A percentile compares a stretch with the other conserved stretches of the same genome.
These are phyloP conservation scores for Drosophila falleni DNA, from an alignment of 2,888 invertebrate species.

Conservation along the genomic window DNA sequence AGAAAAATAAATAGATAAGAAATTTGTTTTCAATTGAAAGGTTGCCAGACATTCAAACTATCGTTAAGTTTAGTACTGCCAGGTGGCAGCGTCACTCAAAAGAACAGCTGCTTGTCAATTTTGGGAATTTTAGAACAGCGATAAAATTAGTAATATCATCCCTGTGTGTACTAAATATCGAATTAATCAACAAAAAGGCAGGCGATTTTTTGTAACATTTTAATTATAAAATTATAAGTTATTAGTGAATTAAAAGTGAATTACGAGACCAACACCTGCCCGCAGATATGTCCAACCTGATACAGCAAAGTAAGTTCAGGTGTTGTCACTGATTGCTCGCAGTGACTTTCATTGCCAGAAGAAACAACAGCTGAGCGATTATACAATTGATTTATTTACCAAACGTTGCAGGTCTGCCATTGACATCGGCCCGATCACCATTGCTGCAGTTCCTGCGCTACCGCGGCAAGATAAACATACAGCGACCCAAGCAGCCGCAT, in stretches of 20 bases:
- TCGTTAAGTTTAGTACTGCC: too few relatives aligned
- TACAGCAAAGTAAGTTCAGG: conserved; percentile 49
- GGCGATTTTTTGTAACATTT: neutral
- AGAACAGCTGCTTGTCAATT: too few relatives aligned
- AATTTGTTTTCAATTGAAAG: too few relatives aligned
- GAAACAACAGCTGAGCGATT: conserved; percentile 33
- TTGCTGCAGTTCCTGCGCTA: conserved; percentile 88
- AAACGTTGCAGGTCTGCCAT: conserved; percentile 48
- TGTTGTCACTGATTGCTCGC: too few relatives aligned
- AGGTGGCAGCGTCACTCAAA: too few relatives aligned
- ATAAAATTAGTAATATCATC: too few relatives aligned
- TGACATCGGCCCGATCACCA: conserved; percentile 74
- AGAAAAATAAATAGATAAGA: too few relatives aligned
- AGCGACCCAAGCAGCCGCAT: conserved; percentile 90
- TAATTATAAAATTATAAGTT: neutral
- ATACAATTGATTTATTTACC: conserved; percentile 49
- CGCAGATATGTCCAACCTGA: conserved; percentile 47
- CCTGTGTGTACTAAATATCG: too few relatives aligned
- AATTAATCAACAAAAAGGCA: too few relatives aligned
- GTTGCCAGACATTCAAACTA: too few relatives aligned
- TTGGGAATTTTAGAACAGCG: too few relatives aligned
- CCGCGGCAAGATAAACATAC: conserved; percentile 92
- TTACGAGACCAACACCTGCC: neutral
- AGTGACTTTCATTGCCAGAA: neutral
- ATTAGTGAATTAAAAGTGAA: conserved; percentile 7